phyloP scores from a whole-genome alignment of 2,888 invertebrate species.

The Stegana nigrithorax region DNA sequence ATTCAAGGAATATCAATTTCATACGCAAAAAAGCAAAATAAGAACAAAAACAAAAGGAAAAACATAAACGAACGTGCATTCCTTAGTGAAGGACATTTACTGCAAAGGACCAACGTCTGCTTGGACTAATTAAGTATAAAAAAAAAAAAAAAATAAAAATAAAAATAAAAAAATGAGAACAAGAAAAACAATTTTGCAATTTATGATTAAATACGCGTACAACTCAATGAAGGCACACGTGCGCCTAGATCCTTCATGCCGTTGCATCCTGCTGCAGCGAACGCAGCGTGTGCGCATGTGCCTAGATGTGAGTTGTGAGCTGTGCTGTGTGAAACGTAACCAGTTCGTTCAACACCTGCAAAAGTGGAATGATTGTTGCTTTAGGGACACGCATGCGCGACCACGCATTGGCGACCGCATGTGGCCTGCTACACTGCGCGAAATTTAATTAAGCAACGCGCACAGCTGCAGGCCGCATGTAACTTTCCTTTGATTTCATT shows the following conservation, averaged over 20 bases:
- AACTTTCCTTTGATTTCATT: too few relatives aligned
- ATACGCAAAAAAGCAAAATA: too few relatives aligned
- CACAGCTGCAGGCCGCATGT: not conserved
- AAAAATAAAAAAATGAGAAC: too few relatives aligned
- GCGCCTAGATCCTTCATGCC: not conserved
- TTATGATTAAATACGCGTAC: conserved; percentile 27
- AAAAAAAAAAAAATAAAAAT: too few relatives aligned
- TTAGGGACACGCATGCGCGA: conserved; percentile 36
- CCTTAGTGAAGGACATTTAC: not conserved
- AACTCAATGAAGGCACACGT: not conserved
- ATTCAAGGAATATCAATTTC: too few relatives aligned
- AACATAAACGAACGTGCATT: too few relatives aligned
- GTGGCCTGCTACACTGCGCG: not conserved
- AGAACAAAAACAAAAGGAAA: too few relatives aligned
- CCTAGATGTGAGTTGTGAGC: conserved; percentile 36
- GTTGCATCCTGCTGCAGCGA: not conserved
- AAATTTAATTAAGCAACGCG: too few relatives aligned
- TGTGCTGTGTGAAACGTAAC: conserved; percentile 53
- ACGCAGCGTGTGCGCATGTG: conserved; percentile 23
- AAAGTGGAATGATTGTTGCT: conserved; percentile 36
- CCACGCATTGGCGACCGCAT: not conserved
- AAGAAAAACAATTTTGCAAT: conserved; percentile 43
- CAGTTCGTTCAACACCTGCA: conserved; percentile 57
- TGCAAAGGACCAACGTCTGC: not conserved
- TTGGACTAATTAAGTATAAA: conserved; percentile 37